Conservation (phyloP, 2,113 vertebrate species). For the Pituophis catenifer region DNA sequence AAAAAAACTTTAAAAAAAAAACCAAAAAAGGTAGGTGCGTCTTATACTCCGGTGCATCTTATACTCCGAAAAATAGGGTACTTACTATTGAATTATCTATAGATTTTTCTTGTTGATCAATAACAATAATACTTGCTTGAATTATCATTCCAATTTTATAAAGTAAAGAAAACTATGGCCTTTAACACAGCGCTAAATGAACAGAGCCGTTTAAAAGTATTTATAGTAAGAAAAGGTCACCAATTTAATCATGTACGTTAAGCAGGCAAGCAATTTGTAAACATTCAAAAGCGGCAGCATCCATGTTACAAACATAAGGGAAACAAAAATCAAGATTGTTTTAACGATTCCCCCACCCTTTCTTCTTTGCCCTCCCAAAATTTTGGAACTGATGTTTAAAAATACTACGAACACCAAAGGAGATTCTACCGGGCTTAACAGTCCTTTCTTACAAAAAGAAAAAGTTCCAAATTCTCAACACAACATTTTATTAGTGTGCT, state of each 20-base stretch:
- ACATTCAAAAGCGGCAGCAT: conserved; percentile 82
- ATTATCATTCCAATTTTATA: not conserved
- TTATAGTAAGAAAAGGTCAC: conserved; percentile 75
- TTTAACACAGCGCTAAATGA: conserved; percentile 57
- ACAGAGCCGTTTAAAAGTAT: conserved; percentile 68
- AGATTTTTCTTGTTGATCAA: not conserved
- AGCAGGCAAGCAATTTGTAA: conserved; percentile 82
- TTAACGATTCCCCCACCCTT: conserved; percentile 65
- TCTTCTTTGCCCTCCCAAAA: conserved; percentile 53
- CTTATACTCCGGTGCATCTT: too few relatives aligned
- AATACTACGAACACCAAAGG: conserved; percentile 72
- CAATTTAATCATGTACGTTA: conserved; percentile 79
- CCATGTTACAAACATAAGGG: conserved; percentile 78
- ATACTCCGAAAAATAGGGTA: not conserved
- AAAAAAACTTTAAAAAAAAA: too few relatives aligned
- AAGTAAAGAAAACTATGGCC: not conserved
- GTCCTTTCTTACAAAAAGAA: conserved; percentile 53
- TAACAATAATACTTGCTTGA: not conserved
- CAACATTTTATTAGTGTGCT: conserved; percentile 54
- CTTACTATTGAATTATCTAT: not conserved
- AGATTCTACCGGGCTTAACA: conserved; percentile 61
- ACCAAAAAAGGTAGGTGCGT: too few relatives aligned
- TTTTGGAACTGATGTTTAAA: conserved; percentile 69
- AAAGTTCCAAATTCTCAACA: conserved; percentile 58
- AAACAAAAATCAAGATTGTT: conserved; percentile 66